Conservation (phyloP, 2,113 vertebrate species). For the Periophthalmus modestus region DNA sequence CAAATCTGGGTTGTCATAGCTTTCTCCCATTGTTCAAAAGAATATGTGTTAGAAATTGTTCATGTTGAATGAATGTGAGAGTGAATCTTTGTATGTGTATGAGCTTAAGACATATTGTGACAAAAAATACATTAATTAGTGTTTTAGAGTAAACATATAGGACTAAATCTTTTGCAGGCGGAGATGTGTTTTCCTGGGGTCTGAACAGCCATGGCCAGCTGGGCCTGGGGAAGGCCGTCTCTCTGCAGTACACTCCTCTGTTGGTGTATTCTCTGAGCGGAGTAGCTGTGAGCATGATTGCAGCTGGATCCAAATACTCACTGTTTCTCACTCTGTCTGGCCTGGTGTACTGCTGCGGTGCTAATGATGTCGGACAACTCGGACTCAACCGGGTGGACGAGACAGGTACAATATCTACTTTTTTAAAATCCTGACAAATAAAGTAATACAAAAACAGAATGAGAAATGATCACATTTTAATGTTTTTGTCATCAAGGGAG, state of each 20-base stretch:
- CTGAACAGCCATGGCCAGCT: conserved; percentile 91
- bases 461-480: neutral
- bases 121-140: neutral
- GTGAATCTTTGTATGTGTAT: neutral
- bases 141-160: neutral
- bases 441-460: too few species aligned
- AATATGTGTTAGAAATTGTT: neutral
- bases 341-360: conserved; percentile 93
- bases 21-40: neutral
- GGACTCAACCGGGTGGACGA: conserved; percentile 88
- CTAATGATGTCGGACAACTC: conserved; percentile 90
- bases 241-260: conserved; percentile 73
- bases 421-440: too few species aligned
- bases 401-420: conserved; percentile 78
- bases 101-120: neutral
- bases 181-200: conserved; percentile 92
- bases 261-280: conserved; percentile 82
- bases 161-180: conserved; percentile 73
- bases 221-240: conserved; percentile 83
- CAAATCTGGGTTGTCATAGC: neutral
- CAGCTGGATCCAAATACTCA: conserved; percentile 87
- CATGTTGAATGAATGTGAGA: neutral
- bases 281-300: conserved; percentile 87
- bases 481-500: conserved; percentile 77
- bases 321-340: conserved; percentile 87